phyloP scores from a whole-genome alignment of 2,113 vertebrate species.

The Phyllopteryx taeniolatus region DNA sequence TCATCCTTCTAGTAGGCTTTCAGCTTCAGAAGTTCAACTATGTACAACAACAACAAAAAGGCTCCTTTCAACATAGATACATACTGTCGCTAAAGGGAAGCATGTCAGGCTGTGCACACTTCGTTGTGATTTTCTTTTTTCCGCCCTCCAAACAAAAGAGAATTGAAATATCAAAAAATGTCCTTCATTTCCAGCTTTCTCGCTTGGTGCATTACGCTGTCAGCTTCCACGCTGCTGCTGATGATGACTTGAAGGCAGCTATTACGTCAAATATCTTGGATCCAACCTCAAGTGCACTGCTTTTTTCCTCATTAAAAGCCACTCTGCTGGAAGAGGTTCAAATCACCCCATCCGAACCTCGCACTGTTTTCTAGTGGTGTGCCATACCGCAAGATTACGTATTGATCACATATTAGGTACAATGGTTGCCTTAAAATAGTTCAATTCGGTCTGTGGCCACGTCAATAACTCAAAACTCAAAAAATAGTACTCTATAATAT shows the following conservation, averaged over 20 bases:
- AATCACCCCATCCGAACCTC: background rate
- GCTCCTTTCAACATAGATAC: background rate
- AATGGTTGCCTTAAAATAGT: background rate
- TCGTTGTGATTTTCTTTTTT: background rate
- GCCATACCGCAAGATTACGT: background rate
- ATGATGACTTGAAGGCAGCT: slow-evolving; percentile 14
- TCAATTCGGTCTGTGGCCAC: no score
- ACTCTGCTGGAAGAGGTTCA: slow-evolving; percentile 6
- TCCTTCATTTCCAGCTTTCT: slow-evolving; percentile 2
- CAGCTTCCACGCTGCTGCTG: slow-evolving; percentile 3
- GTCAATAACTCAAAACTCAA: no score
- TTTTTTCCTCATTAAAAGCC: slow-evolving; percentile 4
- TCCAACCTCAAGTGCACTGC: background rate
- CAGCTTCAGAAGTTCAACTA: no score
- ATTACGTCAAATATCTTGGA: slow-evolving; percentile 23
- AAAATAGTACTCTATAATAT: no score
- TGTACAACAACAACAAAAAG: no score
- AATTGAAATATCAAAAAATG: slow-evolving; percentile 10
- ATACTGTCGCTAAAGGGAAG: background rate
- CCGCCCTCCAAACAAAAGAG: background rate
- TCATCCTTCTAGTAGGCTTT: no score
- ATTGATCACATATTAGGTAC: background rate
- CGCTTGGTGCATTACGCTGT: slow-evolving; percentile 15
- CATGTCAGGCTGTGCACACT: background rate
- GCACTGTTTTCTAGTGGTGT: background rate